Evolutionary conservation across 2,797 vertebrate genomes (phyloP).

Genomic region (Selene dorsalis): DNA sequence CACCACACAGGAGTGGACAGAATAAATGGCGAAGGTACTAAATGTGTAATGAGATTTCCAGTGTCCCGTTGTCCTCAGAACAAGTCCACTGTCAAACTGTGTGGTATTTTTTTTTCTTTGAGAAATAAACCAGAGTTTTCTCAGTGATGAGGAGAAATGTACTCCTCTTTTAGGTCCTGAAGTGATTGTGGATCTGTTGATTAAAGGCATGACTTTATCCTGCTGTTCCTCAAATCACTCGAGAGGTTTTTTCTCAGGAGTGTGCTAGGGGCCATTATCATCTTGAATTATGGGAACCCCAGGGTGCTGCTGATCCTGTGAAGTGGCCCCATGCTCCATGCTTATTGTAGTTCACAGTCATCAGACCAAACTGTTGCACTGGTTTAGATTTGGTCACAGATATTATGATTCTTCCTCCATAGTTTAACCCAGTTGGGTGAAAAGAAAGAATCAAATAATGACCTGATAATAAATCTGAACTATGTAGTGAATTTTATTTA

Average conservation of each 20-base stretch:
- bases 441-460: not conserved
- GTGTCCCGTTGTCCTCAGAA: not conserved
- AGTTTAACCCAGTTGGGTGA: constrained; percentile 24
- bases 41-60: not conserved
- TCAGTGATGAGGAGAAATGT: constrained; percentile 16
- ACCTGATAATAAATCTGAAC: too few species aligned
- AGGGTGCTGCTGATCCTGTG: constrained; percentile 46
- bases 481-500: too few species aligned
- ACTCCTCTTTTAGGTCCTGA: constrained; percentile 14
- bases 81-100: constrained; percentile 15
- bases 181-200: constrained; percentile 20
- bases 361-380: constrained; percentile 43
- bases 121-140: constrained; percentile 1
- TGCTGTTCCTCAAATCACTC: constrained; percentile 41
- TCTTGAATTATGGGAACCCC: constrained; percentile 55
- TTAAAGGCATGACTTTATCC: constrained; percentile 49
- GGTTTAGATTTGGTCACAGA: constrained; percentile 32
- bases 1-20: constrained; percentile 12
- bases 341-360: constrained; percentile 55
- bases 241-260: constrained; percentile 27
- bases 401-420: constrained; percentile 20
- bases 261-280: constrained; percentile 44
- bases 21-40: not conserved
- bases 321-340: constrained; percentile 48
- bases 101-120: constrained; percentile 12